Conservation (phyloP, 64 coral and sea anemone species). For the Stichodactyla helianthus region DNA sequence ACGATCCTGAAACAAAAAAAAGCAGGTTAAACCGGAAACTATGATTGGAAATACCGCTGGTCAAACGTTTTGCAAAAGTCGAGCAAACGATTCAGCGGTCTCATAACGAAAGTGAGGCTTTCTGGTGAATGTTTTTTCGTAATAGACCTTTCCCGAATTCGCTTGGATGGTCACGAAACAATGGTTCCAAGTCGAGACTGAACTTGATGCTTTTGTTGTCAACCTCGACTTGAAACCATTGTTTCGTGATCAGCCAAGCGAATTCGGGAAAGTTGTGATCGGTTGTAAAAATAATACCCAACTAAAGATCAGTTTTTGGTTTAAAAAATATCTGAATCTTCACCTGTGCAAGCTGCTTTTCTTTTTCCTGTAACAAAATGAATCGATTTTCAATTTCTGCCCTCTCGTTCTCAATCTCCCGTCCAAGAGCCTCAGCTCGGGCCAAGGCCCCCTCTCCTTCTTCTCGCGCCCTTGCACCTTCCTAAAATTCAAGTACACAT, state of each 20-base stretch:
- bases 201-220: too few species aligned
- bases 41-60: not conserved
- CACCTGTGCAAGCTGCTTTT: slow-evolving; percentile 88
- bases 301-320: not conserved
- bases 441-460: slow-evolving; percentile 77
- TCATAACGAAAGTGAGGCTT: not conserved
- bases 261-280: not conserved
- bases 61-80: not conserved
- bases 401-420: slow-evolving; percentile 61
- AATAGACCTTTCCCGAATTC: too few species aligned
- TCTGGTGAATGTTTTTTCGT: not conserved
- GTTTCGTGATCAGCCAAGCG: not conserved
- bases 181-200: too few species aligned
- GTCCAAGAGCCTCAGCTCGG: slow-evolving; percentile 67
- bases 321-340: not conserved
- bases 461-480: slow-evolving; percentile 60
- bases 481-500: slow-evolving; percentile 19
- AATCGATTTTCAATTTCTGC: slow-evolving; percentile 58
- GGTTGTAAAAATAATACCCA: not conserved
- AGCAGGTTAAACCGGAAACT: not conserved
- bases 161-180: too few species aligned
- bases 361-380: slow-evolving; percentile 75
- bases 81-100: not conserved
- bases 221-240: too few species aligned
- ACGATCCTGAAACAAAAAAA: slow-evolving; percentile 52